A percentile compares a stretch with the other conserved stretches of the same genome.
phyloP scores from a whole-genome alignment of 2,113 vertebrate species.

The Nannospalax galili region DNA sequence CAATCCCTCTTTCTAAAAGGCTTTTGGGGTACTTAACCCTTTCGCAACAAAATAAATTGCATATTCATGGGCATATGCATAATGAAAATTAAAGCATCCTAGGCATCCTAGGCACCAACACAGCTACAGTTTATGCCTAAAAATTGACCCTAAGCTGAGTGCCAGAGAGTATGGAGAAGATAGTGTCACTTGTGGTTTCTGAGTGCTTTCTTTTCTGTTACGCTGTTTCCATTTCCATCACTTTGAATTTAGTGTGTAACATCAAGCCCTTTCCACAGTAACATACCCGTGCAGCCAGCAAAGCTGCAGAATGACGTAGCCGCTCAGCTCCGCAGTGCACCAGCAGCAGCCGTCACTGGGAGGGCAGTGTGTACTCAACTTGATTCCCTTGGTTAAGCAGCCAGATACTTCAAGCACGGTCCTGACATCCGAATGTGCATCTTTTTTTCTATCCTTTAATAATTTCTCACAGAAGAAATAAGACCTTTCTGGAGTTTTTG shows the following conservation, averaged over 20 bases:
- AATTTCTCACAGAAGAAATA: conserved; percentile 9
- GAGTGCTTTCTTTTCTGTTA: not conserved
- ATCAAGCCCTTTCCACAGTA: not conserved
- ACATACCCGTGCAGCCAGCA: not conserved
- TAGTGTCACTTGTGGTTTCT: not conserved
- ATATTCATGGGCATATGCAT: not conserved
- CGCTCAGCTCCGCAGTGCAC: not conserved
- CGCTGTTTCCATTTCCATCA: not conserved
- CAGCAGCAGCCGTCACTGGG: not conserved
- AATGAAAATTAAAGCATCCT: conserved; percentile 33
- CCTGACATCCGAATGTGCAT: not conserved
- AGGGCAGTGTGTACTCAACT: not conserved
- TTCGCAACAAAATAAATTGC: conserved; percentile 26
- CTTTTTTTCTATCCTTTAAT: not conserved
- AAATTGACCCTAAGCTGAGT: not conserved
- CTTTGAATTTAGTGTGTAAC: not conserved
- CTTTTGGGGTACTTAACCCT: not conserved
- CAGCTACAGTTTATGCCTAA: not conserved
- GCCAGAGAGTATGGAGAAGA: not conserved
- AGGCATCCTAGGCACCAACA: not conserved
- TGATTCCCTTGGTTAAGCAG: not conserved
- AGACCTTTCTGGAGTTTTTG: conserved; percentile 32
- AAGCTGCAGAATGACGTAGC: not conserved
- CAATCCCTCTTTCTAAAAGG: not conserved
- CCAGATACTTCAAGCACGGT: not conserved